These are phyloP conservation scores for Gallirallus australis DNA, from an alignment of 2,797 vertebrate species.

Conservation along the genomic window DNA sequence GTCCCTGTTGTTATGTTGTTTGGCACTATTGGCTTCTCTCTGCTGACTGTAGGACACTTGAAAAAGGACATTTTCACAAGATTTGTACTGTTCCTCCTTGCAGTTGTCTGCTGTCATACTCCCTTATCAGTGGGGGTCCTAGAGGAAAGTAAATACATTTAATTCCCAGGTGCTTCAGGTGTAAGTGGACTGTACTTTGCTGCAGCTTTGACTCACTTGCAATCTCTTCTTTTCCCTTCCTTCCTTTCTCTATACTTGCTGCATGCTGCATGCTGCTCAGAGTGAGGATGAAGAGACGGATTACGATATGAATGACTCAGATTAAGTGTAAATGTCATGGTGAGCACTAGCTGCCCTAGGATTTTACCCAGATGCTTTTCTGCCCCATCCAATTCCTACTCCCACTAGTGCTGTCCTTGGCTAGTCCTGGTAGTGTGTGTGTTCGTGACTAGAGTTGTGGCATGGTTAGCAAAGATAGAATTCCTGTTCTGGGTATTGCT, in stretches of 20 bases:
- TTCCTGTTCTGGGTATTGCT: background rate
- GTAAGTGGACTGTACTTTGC: slow-evolving; percentile 35
- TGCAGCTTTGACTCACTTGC: slow-evolving; percentile 57
- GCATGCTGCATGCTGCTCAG: slow-evolving; percentile 82
- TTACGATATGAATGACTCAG: slow-evolving; percentile 89
- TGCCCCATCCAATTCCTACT: slow-evolving; percentile 14
- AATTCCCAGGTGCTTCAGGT: slow-evolving; percentile 6
- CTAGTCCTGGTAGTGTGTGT: slow-evolving; percentile 31
- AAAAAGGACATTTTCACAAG: background rate
- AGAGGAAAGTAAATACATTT: background rate
- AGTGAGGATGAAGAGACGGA: slow-evolving; percentile 88
- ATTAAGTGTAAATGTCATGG: slow-evolving; percentile 86
- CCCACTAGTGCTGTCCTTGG: background rate
- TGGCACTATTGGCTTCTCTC: background rate
- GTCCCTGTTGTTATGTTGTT: background rate
- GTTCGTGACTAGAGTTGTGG: slow-evolving; percentile 35
- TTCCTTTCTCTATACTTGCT: slow-evolving; percentile 79
- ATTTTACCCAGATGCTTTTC: slow-evolving; percentile 7
- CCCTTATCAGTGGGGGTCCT: background rate
- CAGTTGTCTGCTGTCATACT: background rate
- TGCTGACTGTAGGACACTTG: background rate
- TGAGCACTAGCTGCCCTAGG: slow-evolving; percentile 82
- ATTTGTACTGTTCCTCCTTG: background rate
- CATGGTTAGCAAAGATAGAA: background rate
- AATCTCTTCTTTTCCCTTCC: slow-evolving; percentile 74